A percentile compares a stretch with the other conserved stretches of the same genome.
These are phyloP conservation scores for Gobionotothen gibberifrons DNA, from an alignment of 2,797 vertebrate genomes.

Conservation along the genomic window DNA sequence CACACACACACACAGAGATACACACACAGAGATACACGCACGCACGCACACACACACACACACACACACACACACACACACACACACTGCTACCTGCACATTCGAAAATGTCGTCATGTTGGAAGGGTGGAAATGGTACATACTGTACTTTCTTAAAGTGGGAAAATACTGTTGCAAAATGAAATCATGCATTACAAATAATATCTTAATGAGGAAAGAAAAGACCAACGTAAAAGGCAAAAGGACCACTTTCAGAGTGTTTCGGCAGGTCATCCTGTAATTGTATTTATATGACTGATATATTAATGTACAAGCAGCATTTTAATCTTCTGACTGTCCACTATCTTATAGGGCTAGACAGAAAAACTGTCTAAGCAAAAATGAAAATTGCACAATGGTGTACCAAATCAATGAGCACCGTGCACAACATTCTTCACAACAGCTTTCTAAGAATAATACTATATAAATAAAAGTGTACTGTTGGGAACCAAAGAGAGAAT, in stretches of 20 bases:
- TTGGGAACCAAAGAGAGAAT: not conserved
- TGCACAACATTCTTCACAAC: not conserved
- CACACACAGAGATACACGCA: constrained; percentile 11
- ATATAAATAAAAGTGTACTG: not conserved
- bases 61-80: not conserved
- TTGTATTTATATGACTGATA: not conserved
- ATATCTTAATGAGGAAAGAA: not conserved
- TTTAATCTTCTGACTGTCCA: not conserved
- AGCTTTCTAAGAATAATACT: not conserved
- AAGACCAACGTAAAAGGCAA: not conserved
- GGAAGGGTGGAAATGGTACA: not conserved
- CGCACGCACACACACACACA: not conserved
- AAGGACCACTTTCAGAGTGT: no score
- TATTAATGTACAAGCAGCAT: not conserved
- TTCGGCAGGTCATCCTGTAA: not conserved
- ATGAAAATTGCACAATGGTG: not conserved
- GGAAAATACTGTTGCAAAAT: not conserved
- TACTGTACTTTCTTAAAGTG: not conserved
- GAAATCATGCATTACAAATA: not conserved
- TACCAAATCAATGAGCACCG: not conserved
- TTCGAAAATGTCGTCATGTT: not conserved
- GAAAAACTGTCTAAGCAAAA: not conserved
- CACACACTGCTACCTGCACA: not conserved
- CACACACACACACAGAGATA: constrained; percentile 9
- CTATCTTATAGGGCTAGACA: not conserved